Evolutionary conservation across 2,113 vertebrate species (phyloP).

Genomic region (Ceuthmochares aereus): DNA sequence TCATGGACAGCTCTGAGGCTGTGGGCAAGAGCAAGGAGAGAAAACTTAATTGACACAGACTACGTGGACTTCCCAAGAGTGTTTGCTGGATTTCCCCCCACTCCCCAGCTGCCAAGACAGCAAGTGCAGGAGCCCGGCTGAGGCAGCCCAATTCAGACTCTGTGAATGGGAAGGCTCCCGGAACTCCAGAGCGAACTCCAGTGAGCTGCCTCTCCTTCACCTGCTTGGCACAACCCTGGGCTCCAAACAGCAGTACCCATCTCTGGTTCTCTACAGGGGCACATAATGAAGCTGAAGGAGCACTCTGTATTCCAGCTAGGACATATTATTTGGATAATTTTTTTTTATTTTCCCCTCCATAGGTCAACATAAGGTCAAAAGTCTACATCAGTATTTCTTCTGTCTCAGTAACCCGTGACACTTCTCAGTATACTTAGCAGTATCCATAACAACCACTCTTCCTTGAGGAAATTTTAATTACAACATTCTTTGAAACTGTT

Average conservation of each 20-base stretch:
- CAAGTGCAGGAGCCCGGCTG: background rate
- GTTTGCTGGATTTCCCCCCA: background rate
- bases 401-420: background rate
- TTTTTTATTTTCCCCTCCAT: background rate
- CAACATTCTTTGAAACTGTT: constrained; percentile 29
- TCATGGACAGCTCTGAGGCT: background rate
- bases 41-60: background rate
- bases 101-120: too few species aligned
- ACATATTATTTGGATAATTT: background rate
- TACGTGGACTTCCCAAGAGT: fast-evolving
- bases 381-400: background rate
- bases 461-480: constrained; percentile 64
- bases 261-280: too few species aligned
- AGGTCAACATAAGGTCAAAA: background rate
- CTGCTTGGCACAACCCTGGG: too few species aligned
- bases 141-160: too few species aligned
- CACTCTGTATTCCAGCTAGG: background rate
- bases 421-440: background rate
- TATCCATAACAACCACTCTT: constrained; percentile 47
- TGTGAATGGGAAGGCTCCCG: too few species aligned
- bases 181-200: too few species aligned
- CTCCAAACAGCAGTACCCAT: too few species aligned
- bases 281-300: too few species aligned
- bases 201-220: too few species aligned
- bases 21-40: background rate